Evolutionary conservation across 2,113 vertebrate species (phyloP), one percentile per base, ranked within the genome.

Genomic region (Saguinus imperator): DNA sequence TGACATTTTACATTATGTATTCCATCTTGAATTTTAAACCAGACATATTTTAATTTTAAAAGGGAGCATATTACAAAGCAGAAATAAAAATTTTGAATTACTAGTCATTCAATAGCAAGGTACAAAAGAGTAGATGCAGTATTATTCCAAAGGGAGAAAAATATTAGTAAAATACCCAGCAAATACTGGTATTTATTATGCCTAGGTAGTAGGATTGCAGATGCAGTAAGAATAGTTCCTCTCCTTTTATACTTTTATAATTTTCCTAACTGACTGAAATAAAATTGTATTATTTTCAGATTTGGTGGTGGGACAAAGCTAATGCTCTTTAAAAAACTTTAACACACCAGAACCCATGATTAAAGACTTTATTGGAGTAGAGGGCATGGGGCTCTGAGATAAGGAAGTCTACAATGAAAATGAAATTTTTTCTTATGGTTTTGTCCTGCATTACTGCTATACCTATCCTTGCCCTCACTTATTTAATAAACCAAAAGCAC

Each of bases 261-360:
- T n/a, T 68, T 80, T 89, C 10, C 48, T 93, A 88, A 77, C 45
- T 93, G 45, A 88, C 35, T 81, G 82, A 81, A 93, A 82, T 84
- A 66, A 86, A 57, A 20, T 50, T 58, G 6, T 20, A 50, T 27
- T 77, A 52, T 93, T 92, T 94, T 91, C 76, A 85, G 75, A 64
- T 29, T 95, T 35, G 23, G 27, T 64, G 27, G 21, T 10, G 61
- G 57, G 61, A 12, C 68, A 32, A 80, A 80, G 2, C 32, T 70
- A 80, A 14, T 43, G 5, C 55, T 93, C 40, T 94, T 72, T 72
- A 23, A 89, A 91, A 87, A 37, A 8, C 10, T 55, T 73, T 68
- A 87, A 88, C 52, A 0, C 23, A 2, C 20, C 6, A 13, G 73
- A 48, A 20, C 9, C 10, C 21, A 25, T 14, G 4, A 88, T 5